These are phyloP conservation scores for Xanthorhoe designata DNA, from an alignment of 2,888 invertebrate genomes.

Conservation along the genomic window DNA sequence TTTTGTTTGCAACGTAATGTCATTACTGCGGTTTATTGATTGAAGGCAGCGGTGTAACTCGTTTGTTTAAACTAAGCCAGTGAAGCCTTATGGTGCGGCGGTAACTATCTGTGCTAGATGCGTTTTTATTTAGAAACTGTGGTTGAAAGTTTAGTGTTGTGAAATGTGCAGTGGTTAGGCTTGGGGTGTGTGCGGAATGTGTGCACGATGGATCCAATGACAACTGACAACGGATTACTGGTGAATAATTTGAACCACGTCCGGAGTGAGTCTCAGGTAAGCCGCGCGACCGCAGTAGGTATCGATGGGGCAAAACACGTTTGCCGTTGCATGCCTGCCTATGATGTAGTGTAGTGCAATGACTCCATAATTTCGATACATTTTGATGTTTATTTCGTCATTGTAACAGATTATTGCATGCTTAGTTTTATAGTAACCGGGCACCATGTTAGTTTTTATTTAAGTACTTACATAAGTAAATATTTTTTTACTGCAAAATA, in stretches of 20 bases:
- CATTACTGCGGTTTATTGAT: constrained; percentile 70
- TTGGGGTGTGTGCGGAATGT: constrained; percentile 59
- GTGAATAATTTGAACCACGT: constrained; percentile 83
- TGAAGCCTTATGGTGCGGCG: constrained; percentile 68
- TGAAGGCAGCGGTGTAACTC: constrained; percentile 55
- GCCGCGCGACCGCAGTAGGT: constrained; percentile 60
- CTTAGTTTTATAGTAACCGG: neutral
- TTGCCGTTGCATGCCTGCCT: constrained; percentile 76
- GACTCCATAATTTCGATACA: constrained; percentile 58
- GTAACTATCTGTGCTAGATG: constrained; percentile 61
- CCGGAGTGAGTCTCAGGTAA: constrained; percentile 83
- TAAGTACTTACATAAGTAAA: no score
- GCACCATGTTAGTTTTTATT: neutral
- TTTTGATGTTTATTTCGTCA: constrained; percentile 23
- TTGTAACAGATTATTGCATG: neutral
- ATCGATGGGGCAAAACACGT: constrained; percentile 78
- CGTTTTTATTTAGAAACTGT: constrained; percentile 58
- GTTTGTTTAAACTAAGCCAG: constrained; percentile 64
- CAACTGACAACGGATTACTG: constrained; percentile 79
- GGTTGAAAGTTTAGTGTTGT: constrained; percentile 54
- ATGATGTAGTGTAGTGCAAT: constrained; percentile 79
- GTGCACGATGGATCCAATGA: constrained; percentile 79
- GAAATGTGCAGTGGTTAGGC: constrained; percentile 60
- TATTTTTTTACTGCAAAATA: no score
- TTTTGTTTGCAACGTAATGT: constrained; percentile 68